A percentile compares a stretch with the other conserved stretches of the same genome.
phyloP scores from a whole-genome alignment of 2,113 vertebrate species.

The Nerophis lumbriciformis region DNA sequence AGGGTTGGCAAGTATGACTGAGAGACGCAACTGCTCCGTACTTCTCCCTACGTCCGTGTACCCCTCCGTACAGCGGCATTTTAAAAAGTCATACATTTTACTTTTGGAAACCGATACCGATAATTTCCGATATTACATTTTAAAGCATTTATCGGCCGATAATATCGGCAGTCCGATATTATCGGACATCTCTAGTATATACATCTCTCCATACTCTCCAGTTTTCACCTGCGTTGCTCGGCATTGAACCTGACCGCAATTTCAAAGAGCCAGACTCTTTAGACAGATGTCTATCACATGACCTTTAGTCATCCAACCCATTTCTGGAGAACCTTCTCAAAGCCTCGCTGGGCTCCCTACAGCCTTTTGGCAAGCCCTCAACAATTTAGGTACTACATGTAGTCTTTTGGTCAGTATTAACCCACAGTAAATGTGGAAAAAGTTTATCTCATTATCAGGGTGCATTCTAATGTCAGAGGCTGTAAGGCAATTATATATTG shows the following conservation, averaged over 20 bases:
- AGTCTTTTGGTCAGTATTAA: conserved; percentile 8
- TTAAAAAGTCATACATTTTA: no score
- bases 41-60: no score
- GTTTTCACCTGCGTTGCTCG: no score
- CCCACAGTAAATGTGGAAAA: conserved; percentile 17
- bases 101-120: no score
- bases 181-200: no score
- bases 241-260: neutral
- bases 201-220: no score
- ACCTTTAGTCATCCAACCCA: neutral
- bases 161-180: no score
- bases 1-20: no score
- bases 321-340: neutral
- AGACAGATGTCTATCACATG: neutral
- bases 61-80: no score
- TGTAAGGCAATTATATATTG: conserved; percentile 12
- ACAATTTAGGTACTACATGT: neutral
- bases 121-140: no score
- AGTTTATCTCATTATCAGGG: conserved; percentile 8
- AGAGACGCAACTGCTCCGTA: no score
- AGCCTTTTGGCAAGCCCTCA: neutral
- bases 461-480: neutral
- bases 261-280: neutral
- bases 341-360: neutral
- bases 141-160: no score